Conservation (phyloP, 2,113 vertebrate species). For the Pituophis catenifer region DNA sequence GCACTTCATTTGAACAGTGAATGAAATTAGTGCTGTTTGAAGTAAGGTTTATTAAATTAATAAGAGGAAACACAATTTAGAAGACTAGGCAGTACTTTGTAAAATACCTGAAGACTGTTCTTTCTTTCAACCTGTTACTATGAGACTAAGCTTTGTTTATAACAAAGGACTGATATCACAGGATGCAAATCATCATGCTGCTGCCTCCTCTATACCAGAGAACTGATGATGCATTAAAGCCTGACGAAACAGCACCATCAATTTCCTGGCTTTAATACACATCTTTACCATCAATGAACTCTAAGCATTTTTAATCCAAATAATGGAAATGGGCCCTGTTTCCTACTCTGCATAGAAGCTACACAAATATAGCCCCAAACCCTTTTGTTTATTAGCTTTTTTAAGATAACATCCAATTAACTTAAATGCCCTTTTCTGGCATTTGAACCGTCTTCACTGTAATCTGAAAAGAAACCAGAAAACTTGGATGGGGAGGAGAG, state of each 20-base stretch:
- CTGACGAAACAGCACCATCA: slow-evolving; percentile 13
- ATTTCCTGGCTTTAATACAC: slow-evolving; percentile 29
- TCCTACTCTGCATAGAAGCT: slow-evolving; percentile 28
- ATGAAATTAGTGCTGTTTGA: neutral
- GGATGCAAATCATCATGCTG: neutral
- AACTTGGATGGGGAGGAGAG: slow-evolving; percentile 24
- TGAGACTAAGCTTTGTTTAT: slow-evolving; percentile 4
- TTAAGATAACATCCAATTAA: slow-evolving; percentile 67
- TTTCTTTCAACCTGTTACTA: neutral
- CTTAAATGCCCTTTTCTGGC: slow-evolving; percentile 61
- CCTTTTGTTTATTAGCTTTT: slow-evolving; percentile 62
- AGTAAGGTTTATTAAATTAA: neutral
- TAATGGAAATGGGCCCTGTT: slow-evolving; percentile 6
- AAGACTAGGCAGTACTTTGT: neutral
- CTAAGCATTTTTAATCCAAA: neutral
- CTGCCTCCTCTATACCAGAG: neutral
- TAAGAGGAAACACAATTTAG: neutral
- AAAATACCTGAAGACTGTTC: neutral
- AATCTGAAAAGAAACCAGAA: slow-evolving; percentile 55
- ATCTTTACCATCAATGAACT: slow-evolving; percentile 1
- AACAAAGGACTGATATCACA: neutral
- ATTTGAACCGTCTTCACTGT: slow-evolving; percentile 61
- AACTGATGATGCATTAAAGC: neutral
- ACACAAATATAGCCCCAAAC: slow-evolving; percentile 57
- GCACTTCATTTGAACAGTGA: neutral